phyloP scores from a whole-genome alignment of 2,888 invertebrate species.

The Drosophila fulvimacula region DNA sequence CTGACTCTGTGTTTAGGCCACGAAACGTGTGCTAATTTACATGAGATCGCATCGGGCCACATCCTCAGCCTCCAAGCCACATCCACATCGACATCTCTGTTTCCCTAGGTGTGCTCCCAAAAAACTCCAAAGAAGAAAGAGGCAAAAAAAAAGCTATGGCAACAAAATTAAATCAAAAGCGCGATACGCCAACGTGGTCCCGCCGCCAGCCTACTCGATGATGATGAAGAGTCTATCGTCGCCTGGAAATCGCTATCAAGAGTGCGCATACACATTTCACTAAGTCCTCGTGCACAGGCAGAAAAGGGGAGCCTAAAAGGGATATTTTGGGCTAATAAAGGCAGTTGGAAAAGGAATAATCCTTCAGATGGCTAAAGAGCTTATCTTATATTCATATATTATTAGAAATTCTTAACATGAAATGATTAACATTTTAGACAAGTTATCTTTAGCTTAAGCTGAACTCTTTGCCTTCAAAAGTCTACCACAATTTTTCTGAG shows the following conservation, averaged over 20 bases:
- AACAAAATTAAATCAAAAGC: constrained; percentile 78
- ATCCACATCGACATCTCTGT: constrained; percentile 74
- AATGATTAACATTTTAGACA: too few species aligned
- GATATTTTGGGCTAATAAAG: neutral
- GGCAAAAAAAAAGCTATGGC: constrained; percentile 36
- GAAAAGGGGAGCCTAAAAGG: constrained; percentile 1
- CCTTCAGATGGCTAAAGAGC: neutral
- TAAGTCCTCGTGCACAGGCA: constrained; percentile 28
- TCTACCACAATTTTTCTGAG: constrained; percentile 9
- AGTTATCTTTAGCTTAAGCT: neutral
- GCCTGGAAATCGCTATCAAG: constrained; percentile 56
- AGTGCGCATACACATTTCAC: constrained; percentile 35
- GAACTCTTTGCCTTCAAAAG: neutral
- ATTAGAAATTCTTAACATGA: too few species aligned
- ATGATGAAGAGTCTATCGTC: constrained; percentile 73
- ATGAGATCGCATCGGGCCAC: constrained; percentile 73
- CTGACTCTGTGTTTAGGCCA: constrained; percentile 59
- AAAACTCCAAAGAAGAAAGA: constrained; percentile 7
- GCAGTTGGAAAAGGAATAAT: neutral
- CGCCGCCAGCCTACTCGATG: constrained; percentile 73
- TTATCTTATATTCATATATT: neutral
- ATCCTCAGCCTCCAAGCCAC: constrained; percentile 56
- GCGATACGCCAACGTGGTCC: constrained; percentile 77
- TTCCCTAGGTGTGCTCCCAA: constrained; percentile 54
- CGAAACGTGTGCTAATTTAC: constrained; percentile 80